phyloP scores from a whole-genome alignment of 1,140 invertebrate species.

The Subanguina moxae region DNA sequence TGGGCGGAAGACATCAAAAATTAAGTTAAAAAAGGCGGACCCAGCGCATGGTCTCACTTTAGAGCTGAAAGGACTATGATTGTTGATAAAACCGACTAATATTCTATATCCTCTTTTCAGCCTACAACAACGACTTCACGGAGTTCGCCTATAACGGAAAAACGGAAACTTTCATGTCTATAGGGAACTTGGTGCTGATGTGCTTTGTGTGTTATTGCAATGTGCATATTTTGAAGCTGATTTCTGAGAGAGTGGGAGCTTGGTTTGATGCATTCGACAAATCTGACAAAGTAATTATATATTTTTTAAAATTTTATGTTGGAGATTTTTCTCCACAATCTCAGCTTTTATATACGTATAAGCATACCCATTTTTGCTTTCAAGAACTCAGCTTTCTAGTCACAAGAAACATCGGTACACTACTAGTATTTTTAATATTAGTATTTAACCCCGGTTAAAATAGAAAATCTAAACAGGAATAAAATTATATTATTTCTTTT shows the following conservation, averaged over 20 bases:
- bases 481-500: not conserved
- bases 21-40: too few relatives aligned
- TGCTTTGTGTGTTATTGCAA: conserved; percentile 23
- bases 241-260: conserved; percentile 6
- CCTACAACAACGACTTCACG: not conserved
- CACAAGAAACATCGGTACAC: too few relatives aligned
- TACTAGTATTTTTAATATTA: too few relatives aligned
- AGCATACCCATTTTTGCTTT: too few relatives aligned
- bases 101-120: not conserved
- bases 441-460: too few relatives aligned
- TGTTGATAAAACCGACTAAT: too few relatives aligned
- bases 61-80: not conserved
- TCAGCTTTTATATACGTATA: too few relatives aligned
- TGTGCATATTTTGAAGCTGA: not conserved
- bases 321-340: too few relatives aligned
- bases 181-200: conserved; percentile 17
- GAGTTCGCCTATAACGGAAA: conserved; percentile 8
- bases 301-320: not conserved
- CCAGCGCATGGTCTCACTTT: not conserved
- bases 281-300: not conserved
- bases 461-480: too few relatives aligned
- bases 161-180: not conserved
- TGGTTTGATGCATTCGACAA: conserved; percentile 3
- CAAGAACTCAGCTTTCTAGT: too few relatives aligned
- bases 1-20: too few relatives aligned